Evolutionary conservation across 1,140 invertebrate species (phyloP), one percentile per base, ranked within the genome.

Genomic region (Drosophila nannoptera): DNA sequence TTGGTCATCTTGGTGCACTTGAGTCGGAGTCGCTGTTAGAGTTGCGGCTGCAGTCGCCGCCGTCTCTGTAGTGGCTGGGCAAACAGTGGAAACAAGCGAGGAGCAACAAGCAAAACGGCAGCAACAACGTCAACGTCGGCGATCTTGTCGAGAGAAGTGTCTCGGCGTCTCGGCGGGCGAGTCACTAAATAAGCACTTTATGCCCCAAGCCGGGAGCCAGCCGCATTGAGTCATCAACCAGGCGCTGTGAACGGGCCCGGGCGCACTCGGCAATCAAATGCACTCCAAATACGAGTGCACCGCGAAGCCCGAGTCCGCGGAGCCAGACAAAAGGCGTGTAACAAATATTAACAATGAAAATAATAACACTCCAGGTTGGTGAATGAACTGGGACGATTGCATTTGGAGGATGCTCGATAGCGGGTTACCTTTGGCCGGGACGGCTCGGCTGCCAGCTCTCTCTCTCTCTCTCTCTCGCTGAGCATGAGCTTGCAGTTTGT

Each of bases 321-420:
- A 69, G 64, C 42, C 48, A 63, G 70, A 86, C 81, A 74, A 84
- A 84, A 84, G 81, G 73, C 81, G 81, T 86, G 82, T 84, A 84
- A 84, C 81, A 86, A 84, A 84, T 84, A 84, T 84, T 84, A 84
- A 84, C 81, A 84, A 84, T 86, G 81, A 84, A 86, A 84, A 84
- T 84, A 84, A 84, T 84, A 84, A 84, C 78, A 86, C 77, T 80
- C 55, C 56, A 78, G n/a, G 48, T 31, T 78, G 80, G 45, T 82
- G 78, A 82, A 82, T 82, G 78, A 81, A 80, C 67, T 59, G 62
- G 31, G 43, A 29, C 9, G 43, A 60, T 38, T 36, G 16, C 43
- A 35, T 54, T 29, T 43, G 31, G 43, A 43, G 61, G 31, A 64
- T 63, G 32, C 43, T 55, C 59, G 54, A 62, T 63, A 54, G 54